Evolutionary conservation across 2,797 vertebrate species (phyloP), one percentile per base, ranked within the genome.

Genomic region (Aulostomus chinensis): DNA sequence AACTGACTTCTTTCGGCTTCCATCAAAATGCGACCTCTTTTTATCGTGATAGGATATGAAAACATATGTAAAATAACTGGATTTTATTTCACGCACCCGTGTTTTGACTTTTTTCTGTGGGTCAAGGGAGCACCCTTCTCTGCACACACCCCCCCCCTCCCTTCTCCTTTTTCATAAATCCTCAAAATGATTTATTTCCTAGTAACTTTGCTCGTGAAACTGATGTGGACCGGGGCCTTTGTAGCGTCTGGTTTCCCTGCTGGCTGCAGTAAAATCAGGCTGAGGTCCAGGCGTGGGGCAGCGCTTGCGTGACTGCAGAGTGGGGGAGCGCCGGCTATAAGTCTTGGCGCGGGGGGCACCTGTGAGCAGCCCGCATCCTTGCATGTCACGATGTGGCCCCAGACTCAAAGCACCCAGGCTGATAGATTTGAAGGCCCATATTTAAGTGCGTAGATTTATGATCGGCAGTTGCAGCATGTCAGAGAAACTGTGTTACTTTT

Each of bases 221-320:
- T 80, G 78, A 89, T 85, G 88, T 86, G 77, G 76, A 72, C 76
- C 31, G 14, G 74, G 74, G 68, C 66, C 79, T 86, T 83, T 80
- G 73, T 60, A 84, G 79, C 57, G 81, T 87, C 84, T 88, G 84
- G 78, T 88, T 88, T 86, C 82, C 80, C 79, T 16, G 50, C 76
- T 58, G 64, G 72, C 82, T 69, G 84, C 78, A 84, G 83, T 89
- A 86, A 90, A 90, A 89, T 68, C 74, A 60, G 73, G 51, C 74
- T 51, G 65, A 78, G 86, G 86, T 86, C 83, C 85, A 79, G 65
- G 67, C 59, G 16, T 24, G 20, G 85, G 85, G 86, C 86, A 88
- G 69, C 3, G 30, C 54, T 91, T 87, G 91, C 90, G 90, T 92
- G 91, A 92, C 91, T 82, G 73, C 59, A 63, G 71, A 80, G 67